Evolutionary conservation across 2,113 vertebrate species (phyloP), one percentile per base, ranked within the genome.

Genomic region (Chloropsis cyanopogon): DNA sequence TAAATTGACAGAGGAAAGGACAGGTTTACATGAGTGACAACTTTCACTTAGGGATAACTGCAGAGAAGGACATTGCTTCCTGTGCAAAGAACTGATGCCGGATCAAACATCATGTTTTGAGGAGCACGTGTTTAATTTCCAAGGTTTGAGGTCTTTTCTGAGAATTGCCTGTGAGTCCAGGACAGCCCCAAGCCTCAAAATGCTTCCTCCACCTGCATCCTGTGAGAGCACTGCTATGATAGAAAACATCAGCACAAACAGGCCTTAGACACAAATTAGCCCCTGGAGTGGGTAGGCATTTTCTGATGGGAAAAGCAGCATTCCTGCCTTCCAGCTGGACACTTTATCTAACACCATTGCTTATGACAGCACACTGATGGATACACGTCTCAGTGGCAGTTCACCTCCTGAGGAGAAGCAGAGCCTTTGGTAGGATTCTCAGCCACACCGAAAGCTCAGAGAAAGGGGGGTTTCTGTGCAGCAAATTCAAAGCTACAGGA

Each of bases 231-330:
- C 29, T 81, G 69, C 33, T 66, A 13, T 59, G 75, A 35, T 15
- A 72, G 41, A 63, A 86, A 96, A 50, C 17, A 2, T 31, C 60
- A 91, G 47, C 52, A 89, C 52, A 78, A 85, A 61, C 2, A 1
- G 37, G 28, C n/a, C 20, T 90, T 10, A 39, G 60, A 68, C 26
- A 63, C 25, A 42, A 7, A 35, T 41, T 33, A 84, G 29, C 11
- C 75, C 61, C 61, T 60, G 41, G 49, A n/a, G 49, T 33, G 39
- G 39, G 44, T 2, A 83, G 65, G 47, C 29, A 19, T 64, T 84
- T 94, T 94, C 87, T 95, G 61, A 41, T 90, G 87, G 82, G 73
- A 93, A 88, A 91, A 91, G 78, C 47, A 70, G 20, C 66, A 80
- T 87, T 93, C 73, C 78, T 82, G 6, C n/a, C 12, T 44, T 79